Percentiles rank a stretch among this genome's conserved stretches.
Evolutionary conservation across 2,888 invertebrate species (phyloP).

Genomic region (Andrena camellia): DNA sequence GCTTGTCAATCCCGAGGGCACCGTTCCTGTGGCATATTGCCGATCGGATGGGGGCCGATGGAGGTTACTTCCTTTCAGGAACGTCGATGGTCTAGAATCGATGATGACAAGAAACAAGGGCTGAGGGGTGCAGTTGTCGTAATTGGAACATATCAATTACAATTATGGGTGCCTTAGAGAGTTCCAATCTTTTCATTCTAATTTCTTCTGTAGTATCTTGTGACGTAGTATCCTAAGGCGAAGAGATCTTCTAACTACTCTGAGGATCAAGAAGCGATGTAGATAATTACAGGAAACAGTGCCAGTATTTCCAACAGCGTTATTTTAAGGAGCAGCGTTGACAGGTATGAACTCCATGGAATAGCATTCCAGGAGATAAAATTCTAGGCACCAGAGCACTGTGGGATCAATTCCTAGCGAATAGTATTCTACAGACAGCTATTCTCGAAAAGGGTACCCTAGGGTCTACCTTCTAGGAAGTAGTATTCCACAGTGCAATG

Average conservation of each 20-base stretch:
- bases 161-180: too few species aligned
- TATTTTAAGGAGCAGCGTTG: background rate
- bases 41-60: slow-evolving; percentile 70
- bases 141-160: too few species aligned
- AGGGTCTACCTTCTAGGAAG: slow-evolving; percentile 28
- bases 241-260: too few species aligned
- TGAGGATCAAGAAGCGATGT: too few species aligned
- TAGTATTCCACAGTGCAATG: slow-evolving; percentile 24
- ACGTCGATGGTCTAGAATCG: slow-evolving; percentile 45
- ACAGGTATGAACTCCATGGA: background rate
- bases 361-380: slow-evolving; percentile 6
- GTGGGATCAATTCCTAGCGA: background rate
- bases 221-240: too few species aligned
- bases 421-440: background rate
- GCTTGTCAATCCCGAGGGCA: slow-evolving; percentile 73
- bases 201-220: too few species aligned
- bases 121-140: too few species aligned
- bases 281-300: background rate
- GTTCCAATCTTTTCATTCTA: too few species aligned
- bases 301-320: background rate
- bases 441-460: background rate
- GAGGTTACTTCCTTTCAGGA: slow-evolving; percentile 41
- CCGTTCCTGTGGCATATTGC: slow-evolving; percentile 75
- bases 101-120: slow-evolving; percentile 55
- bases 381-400: slow-evolving; percentile 4